Evolutionary conservation across 2,113 vertebrate species (phyloP).

Genomic region (Perca fluviatilis): DNA sequence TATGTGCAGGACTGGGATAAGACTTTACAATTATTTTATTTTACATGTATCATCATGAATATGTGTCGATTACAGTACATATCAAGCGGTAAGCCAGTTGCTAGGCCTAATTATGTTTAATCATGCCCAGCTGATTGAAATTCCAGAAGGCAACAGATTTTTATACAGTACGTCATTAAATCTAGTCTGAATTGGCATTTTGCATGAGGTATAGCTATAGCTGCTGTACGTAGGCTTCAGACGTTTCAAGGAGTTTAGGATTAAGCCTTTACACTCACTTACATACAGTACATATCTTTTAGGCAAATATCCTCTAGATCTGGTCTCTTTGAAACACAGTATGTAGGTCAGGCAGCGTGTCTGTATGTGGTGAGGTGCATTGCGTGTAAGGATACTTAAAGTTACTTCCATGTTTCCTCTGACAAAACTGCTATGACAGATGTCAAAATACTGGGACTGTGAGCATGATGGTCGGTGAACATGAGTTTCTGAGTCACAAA

Average conservation of each 20-base stretch:
- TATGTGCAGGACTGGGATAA: conserved; percentile 28
- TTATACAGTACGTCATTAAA: conserved; percentile 18
- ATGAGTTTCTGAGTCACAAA: conserved; percentile 38
- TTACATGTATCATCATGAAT: conserved; percentile 14
- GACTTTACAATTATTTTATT: neutral
- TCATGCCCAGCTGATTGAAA: conserved; percentile 36
- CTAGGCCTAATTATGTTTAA: conserved; percentile 35
- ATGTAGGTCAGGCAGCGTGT: conserved; percentile 52
- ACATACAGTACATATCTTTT: neutral
- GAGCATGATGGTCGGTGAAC: conserved; percentile 23
- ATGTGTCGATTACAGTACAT: conserved; percentile 18
- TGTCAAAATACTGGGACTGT: conserved; percentile 59
- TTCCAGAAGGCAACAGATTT: conserved; percentile 22
- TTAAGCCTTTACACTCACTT: neutral
- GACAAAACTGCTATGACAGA: conserved; percentile 52
- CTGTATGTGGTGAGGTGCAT: conserved; percentile 18
- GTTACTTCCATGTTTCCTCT: conserved; percentile 32
- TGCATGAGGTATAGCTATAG: neutral
- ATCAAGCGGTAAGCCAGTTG: conserved; percentile 19
- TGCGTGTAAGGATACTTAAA: conserved; percentile 30
- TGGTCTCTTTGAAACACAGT: conserved; percentile 1
- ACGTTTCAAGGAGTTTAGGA: neutral
- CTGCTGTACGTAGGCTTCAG: neutral
- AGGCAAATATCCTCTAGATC: neutral
- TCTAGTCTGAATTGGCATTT: conserved; percentile 12